Percentiles rank a stretch among this genome's conserved stretches.
Conservation (phyloP, 2,888 invertebrate species). For the Litoditis marina region DNA sequence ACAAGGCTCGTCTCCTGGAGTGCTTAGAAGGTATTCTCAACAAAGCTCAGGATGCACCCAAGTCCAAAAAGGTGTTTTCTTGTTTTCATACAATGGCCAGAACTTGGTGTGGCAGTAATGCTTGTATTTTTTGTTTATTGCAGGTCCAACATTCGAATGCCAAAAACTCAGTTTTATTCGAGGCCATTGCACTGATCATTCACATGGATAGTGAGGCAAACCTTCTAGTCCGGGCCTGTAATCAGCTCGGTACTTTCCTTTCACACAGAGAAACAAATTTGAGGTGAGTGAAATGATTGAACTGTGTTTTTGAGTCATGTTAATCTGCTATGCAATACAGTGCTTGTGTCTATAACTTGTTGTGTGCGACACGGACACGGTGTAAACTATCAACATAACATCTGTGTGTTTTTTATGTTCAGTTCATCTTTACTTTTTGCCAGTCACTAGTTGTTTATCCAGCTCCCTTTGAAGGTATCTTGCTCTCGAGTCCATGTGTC, state of each 20-base stretch:
- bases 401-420: no score
- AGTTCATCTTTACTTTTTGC: background rate
- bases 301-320: background rate
- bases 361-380: no score
- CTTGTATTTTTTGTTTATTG: no score
- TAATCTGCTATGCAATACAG: background rate
- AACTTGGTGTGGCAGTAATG: no score
- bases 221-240: slow-evolving; percentile 91
- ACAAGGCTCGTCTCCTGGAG: slow-evolving; percentile 90
- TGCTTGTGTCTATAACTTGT: no score
- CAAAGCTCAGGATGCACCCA: slow-evolving; percentile 91
- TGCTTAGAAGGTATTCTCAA: slow-evolving; percentile 72
- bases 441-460: background rate
- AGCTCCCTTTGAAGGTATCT: slow-evolving; percentile 73
- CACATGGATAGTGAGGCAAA: slow-evolving; percentile 78
- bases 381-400: no score
- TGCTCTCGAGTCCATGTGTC: slow-evolving; percentile 98
- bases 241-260: slow-evolving; percentile 95
- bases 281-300: slow-evolving; percentile 65
- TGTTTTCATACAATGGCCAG: background rate
- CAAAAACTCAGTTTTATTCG: slow-evolving; percentile 97
- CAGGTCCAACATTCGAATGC: slow-evolving; percentile 97
- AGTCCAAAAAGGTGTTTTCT: slow-evolving; percentile 82
- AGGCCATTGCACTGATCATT: slow-evolving; percentile 98
- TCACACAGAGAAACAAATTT: slow-evolving; percentile 90